Conservation (phyloP, 2,797 vertebrate species). For the Rhynchonycteris naso region DNA sequence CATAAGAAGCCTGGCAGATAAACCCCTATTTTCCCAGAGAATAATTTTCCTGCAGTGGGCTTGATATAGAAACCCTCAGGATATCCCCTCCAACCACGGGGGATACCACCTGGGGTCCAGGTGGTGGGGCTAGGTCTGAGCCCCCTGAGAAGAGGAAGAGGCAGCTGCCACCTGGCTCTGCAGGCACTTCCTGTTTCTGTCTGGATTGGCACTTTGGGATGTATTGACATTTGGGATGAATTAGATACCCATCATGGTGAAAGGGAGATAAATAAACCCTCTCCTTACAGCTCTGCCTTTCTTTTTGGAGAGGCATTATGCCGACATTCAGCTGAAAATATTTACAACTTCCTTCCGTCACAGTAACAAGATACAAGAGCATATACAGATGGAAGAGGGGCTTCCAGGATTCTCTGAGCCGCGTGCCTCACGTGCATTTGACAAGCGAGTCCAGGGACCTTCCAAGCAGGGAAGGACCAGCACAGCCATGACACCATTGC, state of each 20-base stretch:
- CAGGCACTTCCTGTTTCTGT: background rate
- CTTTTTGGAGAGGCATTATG: slow-evolving; percentile 53
- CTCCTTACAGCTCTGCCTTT: slow-evolving; percentile 49
- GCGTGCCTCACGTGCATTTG: slow-evolving; percentile 68
- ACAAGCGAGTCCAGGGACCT: slow-evolving; percentile 52
- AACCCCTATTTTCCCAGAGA: background rate
- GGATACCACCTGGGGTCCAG: fast-evolving
- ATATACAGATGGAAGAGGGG: slow-evolving; percentile 73
- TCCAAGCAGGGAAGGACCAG: background rate
- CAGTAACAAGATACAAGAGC: slow-evolving; percentile 71
- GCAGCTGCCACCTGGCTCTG: background rate
- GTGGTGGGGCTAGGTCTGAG: background rate
- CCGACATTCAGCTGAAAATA: slow-evolving; percentile 64
- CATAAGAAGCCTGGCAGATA: background rate
- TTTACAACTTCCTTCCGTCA: slow-evolving; percentile 32
- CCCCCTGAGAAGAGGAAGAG: background rate
- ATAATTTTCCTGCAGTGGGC: background rate
- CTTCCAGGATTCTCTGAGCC: slow-evolving; percentile 67
- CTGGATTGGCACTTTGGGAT: slow-evolving; percentile 44
- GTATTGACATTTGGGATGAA: slow-evolving; percentile 45
- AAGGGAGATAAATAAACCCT: slow-evolving; percentile 51
- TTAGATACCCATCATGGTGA: slow-evolving; percentile 50
- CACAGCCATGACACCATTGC: background rate
- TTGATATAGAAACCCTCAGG: background rate
- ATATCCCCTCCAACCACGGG: background rate